Percentiles rank a stretch among this genome's conserved stretches.
These are phyloP conservation scores for Tribolium freemani DNA, from an alignment of 2,888 invertebrate species.

Conservation along the genomic window DNA sequence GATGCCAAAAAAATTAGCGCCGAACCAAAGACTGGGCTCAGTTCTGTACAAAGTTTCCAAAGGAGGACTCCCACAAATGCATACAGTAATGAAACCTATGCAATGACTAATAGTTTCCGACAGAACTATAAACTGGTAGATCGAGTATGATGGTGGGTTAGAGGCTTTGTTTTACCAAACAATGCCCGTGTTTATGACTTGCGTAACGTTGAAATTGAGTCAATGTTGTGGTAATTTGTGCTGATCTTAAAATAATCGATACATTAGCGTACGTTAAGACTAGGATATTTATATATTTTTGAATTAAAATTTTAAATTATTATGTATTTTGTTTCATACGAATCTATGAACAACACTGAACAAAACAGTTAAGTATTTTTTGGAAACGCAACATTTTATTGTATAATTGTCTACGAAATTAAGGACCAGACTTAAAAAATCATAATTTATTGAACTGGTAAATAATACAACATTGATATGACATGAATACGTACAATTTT, in stretches of 20 bases:
- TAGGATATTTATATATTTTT: neutral
- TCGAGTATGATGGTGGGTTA: constrained; percentile 65
- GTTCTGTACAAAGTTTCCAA: constrained; percentile 46
- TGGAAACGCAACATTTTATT: no score
- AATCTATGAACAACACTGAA: no score
- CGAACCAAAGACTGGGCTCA: constrained; percentile 40
- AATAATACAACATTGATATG: constrained; percentile 63
- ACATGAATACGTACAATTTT: constrained; percentile 58
- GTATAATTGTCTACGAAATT: no score
- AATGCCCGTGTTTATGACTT: constrained; percentile 61
- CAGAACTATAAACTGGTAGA: constrained; percentile 64
- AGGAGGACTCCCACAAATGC: constrained; percentile 55
- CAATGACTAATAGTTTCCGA: constrained; percentile 63
- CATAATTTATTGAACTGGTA: constrained; percentile 56
- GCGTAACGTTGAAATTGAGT: constrained; percentile 72
- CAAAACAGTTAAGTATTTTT: no score
- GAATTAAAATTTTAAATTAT: no score
- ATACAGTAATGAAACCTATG: constrained; percentile 65
- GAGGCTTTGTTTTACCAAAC: constrained; percentile 57
- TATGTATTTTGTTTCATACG: no score
- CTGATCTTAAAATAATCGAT: neutral
- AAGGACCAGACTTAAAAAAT: no score
- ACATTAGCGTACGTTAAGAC: neutral
- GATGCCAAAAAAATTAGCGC: constrained; percentile 47
- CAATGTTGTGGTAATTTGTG: constrained; percentile 72